Conservation (phyloP, 2,113 vertebrate genomes). For the Meles meles region DNA sequence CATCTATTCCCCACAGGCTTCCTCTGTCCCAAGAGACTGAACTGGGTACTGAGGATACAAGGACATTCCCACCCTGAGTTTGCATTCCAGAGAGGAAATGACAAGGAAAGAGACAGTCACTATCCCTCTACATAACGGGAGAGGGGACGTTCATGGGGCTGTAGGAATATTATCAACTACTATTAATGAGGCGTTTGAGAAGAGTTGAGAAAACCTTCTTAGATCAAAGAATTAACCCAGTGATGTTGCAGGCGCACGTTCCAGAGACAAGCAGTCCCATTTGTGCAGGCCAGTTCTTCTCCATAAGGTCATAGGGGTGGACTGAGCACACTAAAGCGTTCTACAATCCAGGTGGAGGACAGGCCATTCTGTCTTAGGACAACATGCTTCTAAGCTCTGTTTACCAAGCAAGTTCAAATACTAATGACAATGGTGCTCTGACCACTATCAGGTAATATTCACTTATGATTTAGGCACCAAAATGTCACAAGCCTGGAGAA, state of each 20-base stretch:
- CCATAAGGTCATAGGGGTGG: neutral
- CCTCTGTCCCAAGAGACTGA: neutral
- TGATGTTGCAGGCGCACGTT: neutral
- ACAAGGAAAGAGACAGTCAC: neutral
- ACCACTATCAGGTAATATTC: neutral
- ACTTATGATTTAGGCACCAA: neutral
- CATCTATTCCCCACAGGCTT: neutral
- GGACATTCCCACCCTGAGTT: neutral
- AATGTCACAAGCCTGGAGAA: neutral
- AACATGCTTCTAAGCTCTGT: neutral
- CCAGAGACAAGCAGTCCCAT: neutral
- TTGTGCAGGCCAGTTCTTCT: neutral
- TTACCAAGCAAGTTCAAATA: neutral
- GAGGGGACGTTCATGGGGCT: neutral
- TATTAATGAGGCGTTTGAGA: neutral
- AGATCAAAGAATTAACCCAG: neutral
- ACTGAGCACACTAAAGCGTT: neutral
- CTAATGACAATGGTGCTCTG: neutral
- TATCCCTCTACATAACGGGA: neutral
- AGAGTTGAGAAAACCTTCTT: neutral
- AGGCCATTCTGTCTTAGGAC: neutral
- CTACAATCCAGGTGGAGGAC: neutral
- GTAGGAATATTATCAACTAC: neutral
- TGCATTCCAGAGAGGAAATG: neutral
- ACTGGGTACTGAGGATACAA: neutral